Evolutionary conservation across 2,888 invertebrate genomes (phyloP).

Genomic region (Cynaeus angustus): DNA sequence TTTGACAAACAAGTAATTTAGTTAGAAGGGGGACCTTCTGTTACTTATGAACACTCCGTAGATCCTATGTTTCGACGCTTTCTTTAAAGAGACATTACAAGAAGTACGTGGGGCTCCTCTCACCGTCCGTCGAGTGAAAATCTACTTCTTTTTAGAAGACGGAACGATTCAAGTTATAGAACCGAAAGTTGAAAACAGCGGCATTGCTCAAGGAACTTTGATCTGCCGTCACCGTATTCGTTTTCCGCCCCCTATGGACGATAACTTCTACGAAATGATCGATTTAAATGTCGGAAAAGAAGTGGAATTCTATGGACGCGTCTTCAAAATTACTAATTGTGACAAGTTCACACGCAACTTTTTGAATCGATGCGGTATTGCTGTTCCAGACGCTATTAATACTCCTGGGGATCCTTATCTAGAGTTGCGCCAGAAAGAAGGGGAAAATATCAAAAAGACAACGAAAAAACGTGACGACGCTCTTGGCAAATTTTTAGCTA

Average conservation of each 20-base stretch:
- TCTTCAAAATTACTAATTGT: constrained; percentile 87
- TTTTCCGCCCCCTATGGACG: constrained; percentile 81
- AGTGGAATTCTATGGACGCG: constrained; percentile 86
- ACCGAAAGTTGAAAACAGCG: constrained; percentile 87
- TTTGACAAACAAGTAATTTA: constrained; percentile 86
- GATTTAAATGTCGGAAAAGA: constrained; percentile 91
- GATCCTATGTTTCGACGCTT: constrained; percentile 86
- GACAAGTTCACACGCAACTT: constrained; percentile 91
- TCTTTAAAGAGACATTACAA: constrained; percentile 86
- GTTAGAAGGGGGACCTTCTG: no score
- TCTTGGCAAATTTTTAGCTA: constrained; percentile 87
- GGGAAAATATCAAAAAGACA: constrained; percentile 70
- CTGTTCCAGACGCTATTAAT: constrained; percentile 82
- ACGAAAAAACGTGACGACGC: constrained; percentile 77
- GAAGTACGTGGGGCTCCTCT: constrained; percentile 81
- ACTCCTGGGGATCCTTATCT: constrained; percentile 75
- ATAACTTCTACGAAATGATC: constrained; percentile 86
- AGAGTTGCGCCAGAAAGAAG: constrained; percentile 70
- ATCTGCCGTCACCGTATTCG: constrained; percentile 89
- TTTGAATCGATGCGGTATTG: constrained; percentile 87
- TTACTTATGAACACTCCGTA: no score
- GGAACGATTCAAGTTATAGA: constrained; percentile 92
- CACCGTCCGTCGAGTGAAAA: constrained; percentile 85
- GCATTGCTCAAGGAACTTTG: constrained; percentile 88
- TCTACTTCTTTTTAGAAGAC: constrained; percentile 92